Conservation (phyloP, 1,140 invertebrate genomes). For the Marisa cornuarietis region DNA sequence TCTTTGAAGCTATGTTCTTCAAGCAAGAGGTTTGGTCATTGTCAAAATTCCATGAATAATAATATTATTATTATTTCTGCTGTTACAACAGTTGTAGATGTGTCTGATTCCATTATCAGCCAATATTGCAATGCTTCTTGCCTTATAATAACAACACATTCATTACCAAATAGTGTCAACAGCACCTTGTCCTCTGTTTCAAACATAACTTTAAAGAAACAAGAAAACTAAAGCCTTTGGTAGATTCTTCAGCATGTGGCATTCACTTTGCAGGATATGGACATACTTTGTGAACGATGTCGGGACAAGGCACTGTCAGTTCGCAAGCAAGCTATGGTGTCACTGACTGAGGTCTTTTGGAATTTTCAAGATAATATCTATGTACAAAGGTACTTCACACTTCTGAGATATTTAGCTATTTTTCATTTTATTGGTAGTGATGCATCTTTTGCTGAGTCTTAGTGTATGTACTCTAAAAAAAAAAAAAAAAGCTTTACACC, state of each 20-base stretch:
- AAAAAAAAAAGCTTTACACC: too few species aligned
- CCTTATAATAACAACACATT: too few species aligned
- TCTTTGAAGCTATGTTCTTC: constrained; percentile 50
- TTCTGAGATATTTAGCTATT: too few species aligned
- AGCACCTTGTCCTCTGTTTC: background rate
- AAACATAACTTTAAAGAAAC: background rate
- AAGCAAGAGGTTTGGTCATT: constrained; percentile 59
- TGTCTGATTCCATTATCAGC: background rate
- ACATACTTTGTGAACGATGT: constrained; percentile 68
- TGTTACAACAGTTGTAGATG: too few species aligned
- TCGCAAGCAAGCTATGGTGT: constrained; percentile 70
- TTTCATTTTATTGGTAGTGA: too few species aligned
- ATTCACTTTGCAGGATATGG: constrained; percentile 55
- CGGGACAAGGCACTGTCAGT: constrained; percentile 71
- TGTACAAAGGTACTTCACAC: constrained; percentile 58
- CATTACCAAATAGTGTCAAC: too few species aligned
- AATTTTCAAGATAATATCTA: constrained; percentile 63
- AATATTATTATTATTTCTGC: too few species aligned
- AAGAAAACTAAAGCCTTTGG: background rate
- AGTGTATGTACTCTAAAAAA: too few species aligned
- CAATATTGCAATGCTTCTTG: too few species aligned
- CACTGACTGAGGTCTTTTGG: constrained; percentile 69
- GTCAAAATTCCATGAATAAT: too few species aligned
- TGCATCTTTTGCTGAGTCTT: too few species aligned
- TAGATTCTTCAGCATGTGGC: background rate